Conservation (phyloP, 2,888 invertebrate species). For the Cotesia congregata region DNA sequence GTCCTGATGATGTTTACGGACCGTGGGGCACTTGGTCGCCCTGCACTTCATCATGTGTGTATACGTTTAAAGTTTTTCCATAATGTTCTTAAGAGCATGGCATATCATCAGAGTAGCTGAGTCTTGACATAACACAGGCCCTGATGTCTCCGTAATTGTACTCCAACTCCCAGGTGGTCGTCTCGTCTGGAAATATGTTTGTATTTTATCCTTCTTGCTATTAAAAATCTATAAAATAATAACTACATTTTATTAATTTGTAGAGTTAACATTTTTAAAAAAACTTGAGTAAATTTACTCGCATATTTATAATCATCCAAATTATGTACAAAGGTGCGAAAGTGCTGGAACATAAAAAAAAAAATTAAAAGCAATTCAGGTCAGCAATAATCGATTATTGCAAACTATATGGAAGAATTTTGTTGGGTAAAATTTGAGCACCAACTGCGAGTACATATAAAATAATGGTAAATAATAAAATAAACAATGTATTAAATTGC, state of each 20-base stretch:
- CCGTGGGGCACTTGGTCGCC: conserved; percentile 93
- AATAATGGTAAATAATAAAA: conserved; percentile 1
- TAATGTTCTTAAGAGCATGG: neutral
- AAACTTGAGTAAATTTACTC: too few species aligned
- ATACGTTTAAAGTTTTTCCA: neutral
- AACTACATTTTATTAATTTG: neutral
- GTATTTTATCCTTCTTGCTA: neutral
- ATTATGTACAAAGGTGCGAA: conserved; percentile 1
- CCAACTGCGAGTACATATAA: neutral
- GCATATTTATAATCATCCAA: neutral
- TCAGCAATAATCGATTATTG: conserved; percentile 26
- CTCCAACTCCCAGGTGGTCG: conserved; percentile 5
- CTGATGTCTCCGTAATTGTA: conserved; percentile 12
- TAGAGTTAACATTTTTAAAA: neutral
- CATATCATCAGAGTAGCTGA: neutral
- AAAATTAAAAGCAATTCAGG: conserved; percentile 18
- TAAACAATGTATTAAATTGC: neutral
- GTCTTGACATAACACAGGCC: conserved; percentile 16
- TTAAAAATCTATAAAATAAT: neutral
- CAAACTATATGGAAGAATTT: conserved; percentile 8
- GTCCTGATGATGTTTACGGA: conserved; percentile 71
- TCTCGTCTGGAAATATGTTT: neutral
- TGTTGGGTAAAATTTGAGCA: neutral
- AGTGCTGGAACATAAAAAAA: conserved; percentile 5
- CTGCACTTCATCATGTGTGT: conserved; percentile 86